Evolutionary conservation across 2,113 vertebrate species (phyloP).

Genomic region (Prunella fulvescens): DNA sequence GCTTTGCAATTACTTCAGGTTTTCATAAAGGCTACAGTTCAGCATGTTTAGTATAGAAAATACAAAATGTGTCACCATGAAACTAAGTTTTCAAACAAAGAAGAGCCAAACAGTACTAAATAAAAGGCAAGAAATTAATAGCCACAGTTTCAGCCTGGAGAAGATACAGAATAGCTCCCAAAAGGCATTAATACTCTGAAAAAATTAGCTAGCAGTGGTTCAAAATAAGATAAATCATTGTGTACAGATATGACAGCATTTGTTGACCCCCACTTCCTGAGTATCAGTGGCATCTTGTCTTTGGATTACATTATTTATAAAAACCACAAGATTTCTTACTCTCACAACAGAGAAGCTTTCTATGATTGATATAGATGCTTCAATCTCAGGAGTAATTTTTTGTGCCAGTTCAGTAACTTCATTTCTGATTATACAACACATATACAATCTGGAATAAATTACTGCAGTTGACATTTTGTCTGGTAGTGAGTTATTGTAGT

Average conservation of each 20-base stretch:
- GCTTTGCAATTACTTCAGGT: neutral
- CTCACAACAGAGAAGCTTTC: neutral
- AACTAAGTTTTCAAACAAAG: neutral
- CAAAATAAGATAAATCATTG: neutral
- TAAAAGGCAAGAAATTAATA: neutral
- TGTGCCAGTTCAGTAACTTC: neutral
- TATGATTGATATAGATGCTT: neutral
- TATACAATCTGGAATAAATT: neutral
- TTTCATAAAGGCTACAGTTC: neutral
- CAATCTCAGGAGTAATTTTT: neutral
- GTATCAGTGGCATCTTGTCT: neutral
- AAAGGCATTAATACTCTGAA: neutral
- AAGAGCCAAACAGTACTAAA: neutral
- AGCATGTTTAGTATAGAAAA: neutral
- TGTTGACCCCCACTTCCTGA: neutral
- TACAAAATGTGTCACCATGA: neutral
- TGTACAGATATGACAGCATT: neutral
- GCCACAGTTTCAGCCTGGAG: neutral
- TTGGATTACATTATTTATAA: neutral
- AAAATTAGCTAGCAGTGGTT: neutral
- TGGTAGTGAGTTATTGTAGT: neutral
- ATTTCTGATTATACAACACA: neutral
- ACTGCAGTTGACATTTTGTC: neutral
- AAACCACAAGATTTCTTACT: neutral
- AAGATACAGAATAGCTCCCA: neutral